Conservation (phyloP, 2,113 vertebrate species). For the Microtus ochrogaster region DNA sequence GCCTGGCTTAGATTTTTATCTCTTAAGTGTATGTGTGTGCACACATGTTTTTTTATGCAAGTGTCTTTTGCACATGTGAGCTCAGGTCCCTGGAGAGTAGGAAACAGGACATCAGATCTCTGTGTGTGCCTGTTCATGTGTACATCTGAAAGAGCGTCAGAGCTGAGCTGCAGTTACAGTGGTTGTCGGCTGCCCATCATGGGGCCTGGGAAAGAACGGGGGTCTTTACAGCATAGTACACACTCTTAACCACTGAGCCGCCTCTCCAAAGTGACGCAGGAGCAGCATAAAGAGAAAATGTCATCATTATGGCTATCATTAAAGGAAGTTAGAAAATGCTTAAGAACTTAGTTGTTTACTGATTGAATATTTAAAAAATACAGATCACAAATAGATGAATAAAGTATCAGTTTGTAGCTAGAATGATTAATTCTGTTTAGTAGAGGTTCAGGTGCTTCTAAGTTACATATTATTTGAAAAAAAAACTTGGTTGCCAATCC, state of each 20-base stretch:
- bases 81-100: neutral
- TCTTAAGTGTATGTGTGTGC: neutral
- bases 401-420: conserved; percentile 7
- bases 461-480: conserved; percentile 44
- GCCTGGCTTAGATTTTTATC: neutral
- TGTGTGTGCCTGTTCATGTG: neutral
- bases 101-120: neutral
- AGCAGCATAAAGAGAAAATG: neutral
- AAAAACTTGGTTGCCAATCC: neutral
- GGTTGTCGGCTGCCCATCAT: neutral
- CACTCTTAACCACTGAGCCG: neutral
- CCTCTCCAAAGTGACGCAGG: neutral
- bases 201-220: neutral
- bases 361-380: conserved; percentile 25
- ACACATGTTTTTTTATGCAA: neutral
- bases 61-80: neutral
- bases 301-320: neutral
- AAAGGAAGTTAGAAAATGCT: neutral
- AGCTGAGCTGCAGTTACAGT: neutral
- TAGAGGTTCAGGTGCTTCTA: conserved; percentile 32
- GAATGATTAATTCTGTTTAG: conserved; percentile 45
- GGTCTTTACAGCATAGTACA: neutral
- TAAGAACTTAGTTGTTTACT: conserved; percentile 24
- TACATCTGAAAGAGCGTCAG: neutral
- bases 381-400: neutral